Percentiles rank a stretch among this genome's conserved stretches.
Evolutionary conservation across 2,888 invertebrate species (phyloP).

Genomic region (Cosmia pyralina): DNA sequence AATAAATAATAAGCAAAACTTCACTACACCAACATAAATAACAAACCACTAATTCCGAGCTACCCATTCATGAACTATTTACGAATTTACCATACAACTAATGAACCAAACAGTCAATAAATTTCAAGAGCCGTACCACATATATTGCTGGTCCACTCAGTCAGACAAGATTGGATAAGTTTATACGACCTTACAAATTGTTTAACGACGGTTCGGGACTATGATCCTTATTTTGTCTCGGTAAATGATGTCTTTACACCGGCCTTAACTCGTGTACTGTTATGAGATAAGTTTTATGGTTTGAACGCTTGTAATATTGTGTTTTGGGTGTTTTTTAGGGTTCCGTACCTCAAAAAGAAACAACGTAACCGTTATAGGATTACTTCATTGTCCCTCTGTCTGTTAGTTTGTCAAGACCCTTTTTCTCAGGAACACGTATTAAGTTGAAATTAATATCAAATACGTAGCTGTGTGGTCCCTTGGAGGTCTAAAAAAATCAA

Average conservation of each 20-base stretch:
- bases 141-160: constrained; percentile 62
- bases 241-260: constrained; percentile 70
- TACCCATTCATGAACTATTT: constrained; percentile 41
- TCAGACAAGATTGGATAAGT: constrained; percentile 81
- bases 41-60: constrained; percentile 10
- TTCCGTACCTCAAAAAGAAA: no score
- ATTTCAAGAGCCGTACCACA: constrained; percentile 66
- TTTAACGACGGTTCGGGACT: constrained; percentile 71
- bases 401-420: no score
- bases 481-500: no score
- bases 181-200: constrained; percentile 81
- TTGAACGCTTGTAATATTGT: constrained; percentile 49
- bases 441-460: no score
- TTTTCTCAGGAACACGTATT: no score
- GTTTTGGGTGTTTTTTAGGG: constrained; percentile 13
- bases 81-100: constrained; percentile 47
- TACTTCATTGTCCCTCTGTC: no score
- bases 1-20: background rate
- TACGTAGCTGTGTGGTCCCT: no score
- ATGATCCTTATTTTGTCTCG: constrained; percentile 70
- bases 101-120: constrained; percentile 74
- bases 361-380: no score
- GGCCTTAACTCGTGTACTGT: constrained; percentile 50
- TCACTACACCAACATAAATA: constrained; percentile 4
- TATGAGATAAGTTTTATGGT: constrained; percentile 63